These are phyloP conservation scores for Littorina saxatilis DNA, from an alignment of 1,140 invertebrate species.

Conservation along the genomic window DNA sequence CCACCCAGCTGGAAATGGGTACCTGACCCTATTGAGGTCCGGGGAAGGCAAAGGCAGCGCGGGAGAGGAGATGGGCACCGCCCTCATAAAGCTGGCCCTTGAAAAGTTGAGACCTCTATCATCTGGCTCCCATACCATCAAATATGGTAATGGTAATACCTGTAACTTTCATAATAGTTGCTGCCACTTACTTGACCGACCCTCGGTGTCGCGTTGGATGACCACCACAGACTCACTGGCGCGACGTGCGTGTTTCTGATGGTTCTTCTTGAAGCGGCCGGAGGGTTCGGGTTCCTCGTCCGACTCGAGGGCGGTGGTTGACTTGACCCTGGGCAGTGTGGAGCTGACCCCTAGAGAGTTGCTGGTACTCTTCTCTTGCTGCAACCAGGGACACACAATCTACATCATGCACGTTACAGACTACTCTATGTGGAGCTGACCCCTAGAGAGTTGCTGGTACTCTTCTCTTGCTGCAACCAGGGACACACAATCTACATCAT, in stretches of 20 bases:
- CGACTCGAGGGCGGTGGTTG: background rate
- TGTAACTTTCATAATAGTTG: too few relatives aligned
- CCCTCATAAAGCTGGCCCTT: too few relatives aligned
- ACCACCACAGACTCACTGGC: constrained; percentile 54
- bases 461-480: background rate
- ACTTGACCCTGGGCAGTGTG: constrained; percentile 29
- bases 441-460: background rate
- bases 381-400: background rate
- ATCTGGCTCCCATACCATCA: too few relatives aligned
- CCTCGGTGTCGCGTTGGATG: constrained; percentile 42
- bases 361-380: background rate
- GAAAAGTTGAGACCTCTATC: too few relatives aligned
- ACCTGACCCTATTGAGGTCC: too few relatives aligned
- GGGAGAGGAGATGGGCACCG: too few relatives aligned
- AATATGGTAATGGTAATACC: too few relatives aligned
- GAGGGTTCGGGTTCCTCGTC: background rate
- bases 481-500: background rate
- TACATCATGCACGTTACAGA: background rate
- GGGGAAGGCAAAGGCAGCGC: too few relatives aligned
- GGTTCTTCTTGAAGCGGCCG: constrained; percentile 50
- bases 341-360: constrained; percentile 3
- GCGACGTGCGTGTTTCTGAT: constrained; percentile 51
- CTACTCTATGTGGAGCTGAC: constrained; percentile 31
- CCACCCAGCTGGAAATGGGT: too few relatives aligned
- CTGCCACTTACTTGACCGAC: constrained; percentile 38